Base-by-base conservation (phyloP, 2,113 vertebrate genomes). In the Prinia subflava region DNA sequence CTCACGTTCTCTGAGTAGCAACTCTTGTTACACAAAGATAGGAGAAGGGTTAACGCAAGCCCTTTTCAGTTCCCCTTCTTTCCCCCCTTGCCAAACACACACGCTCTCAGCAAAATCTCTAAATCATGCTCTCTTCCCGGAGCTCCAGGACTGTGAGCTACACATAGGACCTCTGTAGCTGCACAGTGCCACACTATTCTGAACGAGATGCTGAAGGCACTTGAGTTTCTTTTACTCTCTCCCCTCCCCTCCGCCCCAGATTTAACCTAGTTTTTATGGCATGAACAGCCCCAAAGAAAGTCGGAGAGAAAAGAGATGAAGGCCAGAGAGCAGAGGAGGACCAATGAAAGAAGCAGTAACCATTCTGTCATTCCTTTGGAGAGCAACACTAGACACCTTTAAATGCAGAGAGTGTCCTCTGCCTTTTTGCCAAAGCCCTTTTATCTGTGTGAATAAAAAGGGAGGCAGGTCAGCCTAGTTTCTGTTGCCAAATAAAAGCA, bases 321-420 rank as follows among this genome's bases (percentile, higher is more conserved):
- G 94, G 92, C 64, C 88, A 90, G 65, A 84, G 88, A 97, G 83
- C 55, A 89, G 49, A 35, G 62, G 77, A 76, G 87, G 97, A 95
- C 97, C 97, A 97, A 96, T 97, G 94, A 97, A 96, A 96, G 96
- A 95, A 91, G 96, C 95, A 96, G 92, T 92, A 97, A 88, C 95
- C 95, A 96, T 97, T 96, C 95, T 97, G 95, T 96, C 90, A 96
- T 97, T 97, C 95, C 97, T 97, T 97, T 97, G 96, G 95, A 97
- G 94, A 96, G 90, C 94, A 89, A 92, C 62, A 79, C 95, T 94
- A 97, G 96, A 87, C 75, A 88, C 93, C 94, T 97, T 96, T 84
- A 97, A 93, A 96, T 94, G 95, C 95, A 83, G 35, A 47, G 95
- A 86, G 83, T 88, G 57, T 96, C 63, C 41, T 97, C 79, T 92